phyloP scores from a whole-genome alignment of 2,113 vertebrate species.

The Coregonus clupeaformis region DNA sequence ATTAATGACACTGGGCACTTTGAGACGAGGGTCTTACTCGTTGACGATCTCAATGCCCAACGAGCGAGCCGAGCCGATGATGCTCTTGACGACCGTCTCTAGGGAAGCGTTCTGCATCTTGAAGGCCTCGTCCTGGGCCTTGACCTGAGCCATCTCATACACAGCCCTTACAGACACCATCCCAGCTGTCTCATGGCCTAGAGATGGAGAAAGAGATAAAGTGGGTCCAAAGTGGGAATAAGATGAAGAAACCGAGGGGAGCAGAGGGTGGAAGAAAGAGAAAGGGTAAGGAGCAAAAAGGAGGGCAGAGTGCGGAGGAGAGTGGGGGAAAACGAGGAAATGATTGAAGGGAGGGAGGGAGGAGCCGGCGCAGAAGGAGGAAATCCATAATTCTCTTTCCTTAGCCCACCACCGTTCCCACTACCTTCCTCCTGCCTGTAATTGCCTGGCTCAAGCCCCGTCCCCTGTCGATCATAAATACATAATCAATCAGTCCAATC shows the following conservation, averaged over 20 bases:
- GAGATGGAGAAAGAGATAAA: conserved; percentile 8
- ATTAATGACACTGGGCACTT: neutral
- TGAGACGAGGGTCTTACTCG: conserved; percentile 73
- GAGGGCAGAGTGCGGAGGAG: conserved; percentile 10
- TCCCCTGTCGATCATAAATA: conserved; percentile 61
- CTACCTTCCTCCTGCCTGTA: conserved; percentile 30
- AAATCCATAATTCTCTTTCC: conserved; percentile 64
- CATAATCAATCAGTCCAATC: conserved; percentile 62
- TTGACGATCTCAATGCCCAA: conserved; percentile 83
- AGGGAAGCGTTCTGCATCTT: conserved; percentile 73
- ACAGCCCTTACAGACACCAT: conserved; percentile 81
- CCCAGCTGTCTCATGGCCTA: conserved; percentile 85
- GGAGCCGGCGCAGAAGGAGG: conserved; percentile 14
- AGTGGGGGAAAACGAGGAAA: conserved; percentile 19
- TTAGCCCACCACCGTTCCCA: conserved; percentile 37
- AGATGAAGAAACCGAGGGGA: neutral
- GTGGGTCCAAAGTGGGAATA: neutral
- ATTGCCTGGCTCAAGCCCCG: conserved; percentile 26
- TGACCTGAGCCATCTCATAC: conserved; percentile 86
- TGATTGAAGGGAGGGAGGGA: conserved; percentile 4
- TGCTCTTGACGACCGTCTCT: conserved; percentile 75
- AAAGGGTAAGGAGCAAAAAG: conserved; percentile 12
- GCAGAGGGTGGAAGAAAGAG: neutral
- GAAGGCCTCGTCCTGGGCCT: conserved; percentile 81
- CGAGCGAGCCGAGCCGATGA: conserved; percentile 82